Conservation (phyloP, 2,113 vertebrate species). For the Cacatua alba region DNA sequence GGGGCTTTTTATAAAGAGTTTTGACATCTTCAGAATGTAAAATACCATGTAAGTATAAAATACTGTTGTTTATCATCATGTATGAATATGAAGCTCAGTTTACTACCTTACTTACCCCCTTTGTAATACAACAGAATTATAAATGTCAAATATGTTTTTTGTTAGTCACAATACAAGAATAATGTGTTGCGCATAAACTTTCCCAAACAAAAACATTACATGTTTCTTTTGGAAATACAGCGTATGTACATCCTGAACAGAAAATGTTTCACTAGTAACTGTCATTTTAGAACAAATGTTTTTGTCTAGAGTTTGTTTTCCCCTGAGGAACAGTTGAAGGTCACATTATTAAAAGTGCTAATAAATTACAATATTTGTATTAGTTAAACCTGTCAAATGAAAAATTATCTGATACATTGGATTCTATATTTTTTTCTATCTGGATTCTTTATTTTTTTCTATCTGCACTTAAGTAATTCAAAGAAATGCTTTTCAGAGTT, state of each 20-base stretch:
- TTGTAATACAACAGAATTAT: not conserved
- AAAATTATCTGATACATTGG: not conserved
- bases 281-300: constrained; percentile 46
- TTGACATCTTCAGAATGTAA: not conserved
- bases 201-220: not conserved
- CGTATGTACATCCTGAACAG: not conserved
- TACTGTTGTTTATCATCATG: not conserved
- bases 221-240: not conserved
- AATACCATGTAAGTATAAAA: not conserved
- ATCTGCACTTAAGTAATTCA: not conserved
- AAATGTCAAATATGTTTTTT: not conserved
- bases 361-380: constrained; percentile 57
- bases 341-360: constrained; percentile 58
- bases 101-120: not conserved
- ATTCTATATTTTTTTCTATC: not conserved
- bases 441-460: not conserved
- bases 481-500: not conserved
- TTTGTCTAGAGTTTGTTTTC: constrained; percentile 45
- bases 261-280: constrained; percentile 5
- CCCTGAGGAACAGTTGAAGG: constrained; percentile 39
- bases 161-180: not conserved
- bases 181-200: not conserved
- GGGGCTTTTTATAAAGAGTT: not conserved
- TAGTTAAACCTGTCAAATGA: constrained; percentile 61
- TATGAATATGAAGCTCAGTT: not conserved